Evolutionary conservation across 2,113 vertebrate species (phyloP), one percentile per base, ranked within the genome.

Genomic region (Dromaius novaehollandiae): DNA sequence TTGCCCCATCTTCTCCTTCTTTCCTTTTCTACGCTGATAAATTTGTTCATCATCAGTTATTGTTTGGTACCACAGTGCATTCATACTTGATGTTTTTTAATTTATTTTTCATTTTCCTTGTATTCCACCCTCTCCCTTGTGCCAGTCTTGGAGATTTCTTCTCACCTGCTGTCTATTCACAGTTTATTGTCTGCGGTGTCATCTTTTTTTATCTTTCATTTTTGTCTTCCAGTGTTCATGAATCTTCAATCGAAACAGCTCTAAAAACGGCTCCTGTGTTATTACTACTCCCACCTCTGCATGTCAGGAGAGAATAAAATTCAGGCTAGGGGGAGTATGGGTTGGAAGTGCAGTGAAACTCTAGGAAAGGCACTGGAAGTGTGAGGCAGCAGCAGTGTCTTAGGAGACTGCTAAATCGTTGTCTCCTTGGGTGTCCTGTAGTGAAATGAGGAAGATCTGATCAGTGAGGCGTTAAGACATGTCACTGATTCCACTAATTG

Each of bases 141-240:
- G n/a, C 28, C 58, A 2, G 2, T 86, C n/a, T n/a, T 65, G 69
- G n/a, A 81, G n/a, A 16, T 65, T 76, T 61, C 26, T 87, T 86
- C 58, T 92, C 32, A 60, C 38, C 34, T 81, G 48, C 61, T 80
- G 3, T 48, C 38, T 85, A 2, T 73, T 84, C 34, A 66, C 38
- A 53, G 7, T 61, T 84, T 84, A 73, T 88, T 84, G 30, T 88
- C 40, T 28, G 6, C 25, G 4, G 11, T 65, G 48, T 58, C 15
- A 1, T 91, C n/a, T 68, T 69, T 88, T 63, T 87, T 79, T 36
- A 9, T 58, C 50, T 89, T 85, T 79, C 3, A 7, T 17, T 76
- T 81, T 85, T 94, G 25, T 34, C 58, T 93, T 69, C 75, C 48
- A 16, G 13, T 36, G 16, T 90, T 95, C 76, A 21, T 25, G 21